These are phyloP conservation scores for Heliconius hermathena DNA, from an alignment of 1,140 invertebrate species.

Conservation along the genomic window DNA sequence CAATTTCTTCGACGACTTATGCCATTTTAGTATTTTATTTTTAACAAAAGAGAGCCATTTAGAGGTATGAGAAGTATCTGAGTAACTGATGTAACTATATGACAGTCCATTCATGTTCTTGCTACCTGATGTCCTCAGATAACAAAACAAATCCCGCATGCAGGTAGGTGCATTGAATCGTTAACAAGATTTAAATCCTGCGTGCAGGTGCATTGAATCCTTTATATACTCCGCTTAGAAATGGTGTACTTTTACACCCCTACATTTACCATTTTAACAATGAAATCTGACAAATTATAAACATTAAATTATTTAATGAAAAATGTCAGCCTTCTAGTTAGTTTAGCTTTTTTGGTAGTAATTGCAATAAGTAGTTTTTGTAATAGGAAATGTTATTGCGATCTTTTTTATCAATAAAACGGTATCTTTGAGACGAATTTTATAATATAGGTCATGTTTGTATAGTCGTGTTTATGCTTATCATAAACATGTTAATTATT, in stretches of 20 bases:
- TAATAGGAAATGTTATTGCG: too few relatives aligned
- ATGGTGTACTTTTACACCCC: neutral
- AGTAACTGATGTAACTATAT: neutral
- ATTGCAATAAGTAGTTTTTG: too few relatives aligned
- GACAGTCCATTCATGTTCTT: conserved; percentile 21
- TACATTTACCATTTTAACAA: neutral
- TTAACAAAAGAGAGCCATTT: neutral
- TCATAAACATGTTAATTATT: neutral
- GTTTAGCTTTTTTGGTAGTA: too few relatives aligned
- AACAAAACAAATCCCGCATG: neutral
- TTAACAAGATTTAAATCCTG: neutral
- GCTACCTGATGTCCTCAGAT: conserved; percentile 52
- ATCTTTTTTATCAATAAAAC: neutral
- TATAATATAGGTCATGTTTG: conserved; percentile 5
- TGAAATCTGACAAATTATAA: neutral
- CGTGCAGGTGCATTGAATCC: neutral
- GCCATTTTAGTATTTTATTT: neutral
- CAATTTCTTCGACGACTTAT: neutral
- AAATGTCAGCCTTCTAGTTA: too few relatives aligned
- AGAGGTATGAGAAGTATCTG: neutral
- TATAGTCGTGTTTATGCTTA: neutral
- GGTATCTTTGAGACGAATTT: neutral
- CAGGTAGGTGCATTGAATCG: neutral
- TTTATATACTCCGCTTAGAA: neutral
- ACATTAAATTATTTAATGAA: too few relatives aligned